Percentiles rank a stretch among this genome's conserved stretches.
Conservation (phyloP, 2,888 invertebrate species). For the Yponomeuta plumbellus region DNA sequence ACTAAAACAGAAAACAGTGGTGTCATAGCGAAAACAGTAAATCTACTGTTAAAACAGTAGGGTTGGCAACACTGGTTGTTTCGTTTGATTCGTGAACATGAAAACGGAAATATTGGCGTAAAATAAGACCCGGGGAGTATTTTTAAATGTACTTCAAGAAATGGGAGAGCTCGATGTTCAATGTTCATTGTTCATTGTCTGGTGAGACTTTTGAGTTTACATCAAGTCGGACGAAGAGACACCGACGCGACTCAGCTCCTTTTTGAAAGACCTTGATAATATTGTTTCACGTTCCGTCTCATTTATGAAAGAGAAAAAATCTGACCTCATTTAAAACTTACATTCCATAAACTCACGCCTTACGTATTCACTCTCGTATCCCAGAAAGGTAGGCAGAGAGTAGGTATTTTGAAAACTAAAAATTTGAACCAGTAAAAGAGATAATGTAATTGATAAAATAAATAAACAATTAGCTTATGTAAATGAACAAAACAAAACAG, state of each 20-base stretch:
- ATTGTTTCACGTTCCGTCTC: conserved; percentile 10
- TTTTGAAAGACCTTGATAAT: conserved; percentile 5
- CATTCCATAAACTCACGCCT: neutral
- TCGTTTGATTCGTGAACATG: neutral
- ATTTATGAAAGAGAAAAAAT: neutral
- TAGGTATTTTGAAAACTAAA: no score
- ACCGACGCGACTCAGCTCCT: conserved; percentile 8
- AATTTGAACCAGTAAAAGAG: no score
- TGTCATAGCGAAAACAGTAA: no score
- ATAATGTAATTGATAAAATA: no score
- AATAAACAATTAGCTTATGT: no score
- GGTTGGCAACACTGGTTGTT: no score
- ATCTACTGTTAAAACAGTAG: no score
- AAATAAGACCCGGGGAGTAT: neutral
- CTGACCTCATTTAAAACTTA: conserved; percentile 9
- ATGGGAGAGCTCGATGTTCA: neutral
- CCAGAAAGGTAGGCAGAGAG: no score
- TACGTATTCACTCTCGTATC: no score
- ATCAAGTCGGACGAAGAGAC: neutral
- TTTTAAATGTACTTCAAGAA: neutral
- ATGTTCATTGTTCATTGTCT: no score
- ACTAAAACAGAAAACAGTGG: no score
- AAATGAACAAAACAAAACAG: no score
- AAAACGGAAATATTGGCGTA: neutral
- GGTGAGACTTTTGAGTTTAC: neutral